These are phyloP conservation scores for Heteromurus nitidus DNA, from an alignment of 2,888 invertebrate genomes.

Conservation along the genomic window DNA sequence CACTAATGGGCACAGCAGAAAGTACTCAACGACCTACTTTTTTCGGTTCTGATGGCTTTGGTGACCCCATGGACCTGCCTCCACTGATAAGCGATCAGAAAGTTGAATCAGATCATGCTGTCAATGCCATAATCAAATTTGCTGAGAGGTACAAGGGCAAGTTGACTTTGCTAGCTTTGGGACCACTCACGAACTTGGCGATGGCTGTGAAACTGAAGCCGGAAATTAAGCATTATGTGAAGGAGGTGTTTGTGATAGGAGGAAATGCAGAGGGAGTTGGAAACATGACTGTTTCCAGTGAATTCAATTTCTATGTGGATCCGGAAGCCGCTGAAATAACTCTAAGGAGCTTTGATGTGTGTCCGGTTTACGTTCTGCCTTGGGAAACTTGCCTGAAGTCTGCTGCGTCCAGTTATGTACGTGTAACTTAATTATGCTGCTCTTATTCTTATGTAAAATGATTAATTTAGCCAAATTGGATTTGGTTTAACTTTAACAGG, in stretches of 20 bases:
- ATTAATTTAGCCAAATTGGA: too few species aligned
- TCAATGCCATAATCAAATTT: constrained; percentile 72
- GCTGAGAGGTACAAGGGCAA: constrained; percentile 70
- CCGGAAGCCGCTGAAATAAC: constrained; percentile 86
- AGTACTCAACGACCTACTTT: constrained; percentile 74
- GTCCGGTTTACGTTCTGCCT: constrained; percentile 81
- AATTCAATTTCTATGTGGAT: constrained; percentile 86
- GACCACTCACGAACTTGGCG: constrained; percentile 88
- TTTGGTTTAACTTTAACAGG: too few species aligned
- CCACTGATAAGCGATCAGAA: constrained; percentile 55
- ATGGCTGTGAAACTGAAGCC: constrained; percentile 83
- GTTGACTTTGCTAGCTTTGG: constrained; percentile 75
- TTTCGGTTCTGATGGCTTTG: constrained; percentile 75
- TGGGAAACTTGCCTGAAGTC: constrained; percentile 81
- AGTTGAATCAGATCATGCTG: constrained; percentile 67
- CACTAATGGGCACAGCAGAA: constrained; percentile 63
- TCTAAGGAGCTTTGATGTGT: constrained; percentile 79
- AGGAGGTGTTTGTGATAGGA: constrained; percentile 69
- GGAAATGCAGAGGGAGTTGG: constrained; percentile 76
- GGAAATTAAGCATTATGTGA: constrained; percentile 57
- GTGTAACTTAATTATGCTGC: constrained; percentile 7
- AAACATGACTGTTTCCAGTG: constrained; percentile 81
- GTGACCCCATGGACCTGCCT: constrained; percentile 73
- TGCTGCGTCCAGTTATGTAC: constrained; percentile 58
- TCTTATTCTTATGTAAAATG: background rate